A percentile compares a stretch with the other conserved stretches of the same genome.
Evolutionary conservation across 92 coral and sea anemone species (phyloP).

Genomic region (Desmophyllum pertusum): DNA sequence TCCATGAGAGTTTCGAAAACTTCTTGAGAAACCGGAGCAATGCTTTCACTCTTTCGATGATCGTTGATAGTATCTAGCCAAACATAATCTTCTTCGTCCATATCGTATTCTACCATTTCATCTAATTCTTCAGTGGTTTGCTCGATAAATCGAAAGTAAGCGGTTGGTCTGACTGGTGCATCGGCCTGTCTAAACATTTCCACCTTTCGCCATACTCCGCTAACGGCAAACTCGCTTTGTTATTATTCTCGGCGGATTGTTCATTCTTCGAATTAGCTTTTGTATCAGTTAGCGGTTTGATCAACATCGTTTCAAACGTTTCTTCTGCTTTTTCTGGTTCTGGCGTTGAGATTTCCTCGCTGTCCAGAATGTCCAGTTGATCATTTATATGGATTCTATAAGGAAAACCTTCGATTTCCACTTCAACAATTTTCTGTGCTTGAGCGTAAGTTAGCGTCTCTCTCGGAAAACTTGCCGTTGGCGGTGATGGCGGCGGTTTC

Average conservation of each 20-base stretch:
- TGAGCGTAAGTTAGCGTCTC: conserved; percentile 99
- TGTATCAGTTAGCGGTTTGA: conserved; percentile 83
- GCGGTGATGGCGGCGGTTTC: conserved; percentile 95
- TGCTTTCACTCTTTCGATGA: conserved; percentile 86
- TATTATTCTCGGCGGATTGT: conserved; percentile 48
- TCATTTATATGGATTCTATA: conserved; percentile 93
- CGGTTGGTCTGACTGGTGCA: conserved; percentile 93
- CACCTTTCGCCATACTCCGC: conserved; percentile 63
- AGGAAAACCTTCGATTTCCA: conserved; percentile 91
- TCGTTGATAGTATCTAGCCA: conserved; percentile 95
- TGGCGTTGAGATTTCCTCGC: conserved; percentile 60
- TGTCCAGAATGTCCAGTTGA: conserved; percentile 76
- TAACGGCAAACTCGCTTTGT: conserved; percentile 68
- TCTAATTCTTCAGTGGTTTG: conserved; percentile 97
- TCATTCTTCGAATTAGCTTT: conserved; percentile 80
- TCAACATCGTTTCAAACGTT: conserved; percentile 59
- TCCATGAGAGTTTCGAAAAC: conserved; percentile 98
- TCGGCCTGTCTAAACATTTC: conserved; percentile 77
- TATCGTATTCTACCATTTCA: conserved; percentile 97
- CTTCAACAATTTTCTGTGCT: conserved; percentile 97
- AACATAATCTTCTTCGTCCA: conserved; percentile 96
- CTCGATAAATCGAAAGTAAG: conserved; percentile 97
- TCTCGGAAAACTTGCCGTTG: conserved; percentile 89
- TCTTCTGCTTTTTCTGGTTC: conserved; percentile 72
- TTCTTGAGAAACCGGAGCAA: conserved; percentile 99